These are phyloP conservation scores for Philonicus albiceps DNA, from an alignment of 2,888 invertebrate genomes.

Conservation along the genomic window DNA sequence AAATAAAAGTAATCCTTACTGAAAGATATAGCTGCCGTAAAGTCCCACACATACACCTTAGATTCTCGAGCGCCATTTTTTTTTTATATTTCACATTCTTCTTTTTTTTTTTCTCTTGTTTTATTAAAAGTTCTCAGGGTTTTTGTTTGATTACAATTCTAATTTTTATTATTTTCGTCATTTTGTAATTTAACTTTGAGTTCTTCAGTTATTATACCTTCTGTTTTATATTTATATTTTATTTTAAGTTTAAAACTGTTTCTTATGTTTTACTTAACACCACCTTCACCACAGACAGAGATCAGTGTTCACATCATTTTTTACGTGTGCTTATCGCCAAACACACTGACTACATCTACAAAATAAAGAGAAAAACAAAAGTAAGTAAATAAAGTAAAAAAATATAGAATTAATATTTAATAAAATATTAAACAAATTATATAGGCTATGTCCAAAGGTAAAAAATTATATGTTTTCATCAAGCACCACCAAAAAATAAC, in stretches of 20 bases:
- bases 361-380: slow-evolving; percentile 62
- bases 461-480: slow-evolving; percentile 37
- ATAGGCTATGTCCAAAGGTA: background rate
- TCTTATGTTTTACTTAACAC: slow-evolving; percentile 52
- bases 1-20: slow-evolving; percentile 31
- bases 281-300: slow-evolving; percentile 54
- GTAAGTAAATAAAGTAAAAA: slow-evolving; percentile 47
- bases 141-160: slow-evolving; percentile 3
- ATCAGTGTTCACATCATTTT: slow-evolving; percentile 54
- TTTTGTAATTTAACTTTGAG: slow-evolving; percentile 1
- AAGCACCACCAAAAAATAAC: slow-evolving; percentile 4
- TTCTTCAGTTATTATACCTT: slow-evolving; percentile 36
- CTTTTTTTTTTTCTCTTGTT: slow-evolving; percentile 13
- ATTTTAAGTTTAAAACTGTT: slow-evolving; percentile 40
- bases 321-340: slow-evolving; percentile 76
- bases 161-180: slow-evolving; percentile 38
- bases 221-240: slow-evolving; percentile 29
- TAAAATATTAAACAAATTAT: background rate
- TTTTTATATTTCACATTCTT: slow-evolving; percentile 30
- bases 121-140: slow-evolving; percentile 2
- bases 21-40: slow-evolving; percentile 38
- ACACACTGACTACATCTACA: slow-evolving; percentile 89
- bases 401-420: slow-evolving; percentile 29
- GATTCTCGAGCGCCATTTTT: slow-evolving; percentile 18
- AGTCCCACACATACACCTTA: slow-evolving; percentile 37